Conservation (phyloP, 2,888 invertebrate species). For the Pseudococcus longispinus region DNA sequence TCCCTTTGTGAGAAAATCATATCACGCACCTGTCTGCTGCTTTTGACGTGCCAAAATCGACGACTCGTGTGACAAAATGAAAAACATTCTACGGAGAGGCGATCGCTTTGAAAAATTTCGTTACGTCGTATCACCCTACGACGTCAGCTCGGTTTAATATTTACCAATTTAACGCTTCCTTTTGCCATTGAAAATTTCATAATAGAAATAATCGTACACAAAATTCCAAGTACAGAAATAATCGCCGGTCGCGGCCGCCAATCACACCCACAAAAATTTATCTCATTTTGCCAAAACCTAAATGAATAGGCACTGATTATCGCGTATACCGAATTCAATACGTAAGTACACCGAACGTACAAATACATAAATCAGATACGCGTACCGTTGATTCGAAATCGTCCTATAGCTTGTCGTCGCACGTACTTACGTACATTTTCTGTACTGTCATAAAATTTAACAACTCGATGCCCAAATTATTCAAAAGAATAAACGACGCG, state of each 20-base stretch:
- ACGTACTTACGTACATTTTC: background rate
- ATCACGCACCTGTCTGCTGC: background rate
- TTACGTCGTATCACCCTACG: background rate
- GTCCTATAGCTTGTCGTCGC: background rate
- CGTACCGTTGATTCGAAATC: background rate
- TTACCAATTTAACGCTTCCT: slow-evolving; percentile 11
- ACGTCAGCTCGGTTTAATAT: background rate
- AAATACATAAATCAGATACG: background rate
- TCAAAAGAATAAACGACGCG: background rate
- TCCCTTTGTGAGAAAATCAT: background rate
- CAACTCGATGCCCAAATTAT: background rate
- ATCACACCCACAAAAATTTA: slow-evolving; percentile 5
- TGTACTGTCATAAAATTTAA: background rate
- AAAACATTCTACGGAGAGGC: background rate
- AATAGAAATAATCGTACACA: background rate
- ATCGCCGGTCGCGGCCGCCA: background rate
- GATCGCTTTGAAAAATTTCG: background rate
- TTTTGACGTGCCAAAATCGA: background rate
- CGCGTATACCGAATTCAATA: background rate
- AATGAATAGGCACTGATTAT: background rate
- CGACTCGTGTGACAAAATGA: background rate
- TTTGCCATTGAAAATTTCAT: background rate
- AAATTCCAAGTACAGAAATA: background rate
- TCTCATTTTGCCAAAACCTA: background rate
- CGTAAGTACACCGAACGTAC: too few relatives aligned